phyloP scores from a whole-genome alignment of 2,797 vertebrate species.

The Sciurus carolinensis region DNA sequence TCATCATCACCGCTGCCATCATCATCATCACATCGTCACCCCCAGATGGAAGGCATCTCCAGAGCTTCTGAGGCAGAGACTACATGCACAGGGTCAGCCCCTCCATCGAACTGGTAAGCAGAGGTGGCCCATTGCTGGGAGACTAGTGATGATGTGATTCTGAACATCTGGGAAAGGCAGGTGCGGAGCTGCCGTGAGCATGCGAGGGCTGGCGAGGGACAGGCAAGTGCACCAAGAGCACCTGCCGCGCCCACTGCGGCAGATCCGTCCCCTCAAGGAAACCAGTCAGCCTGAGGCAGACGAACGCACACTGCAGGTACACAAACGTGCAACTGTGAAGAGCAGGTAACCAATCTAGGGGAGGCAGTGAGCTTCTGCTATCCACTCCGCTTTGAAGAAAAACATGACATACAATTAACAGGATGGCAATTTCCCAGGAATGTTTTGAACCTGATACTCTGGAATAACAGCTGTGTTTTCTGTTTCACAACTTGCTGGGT shows the following conservation, averaged over 20 bases:
- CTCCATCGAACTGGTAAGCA: not conserved
- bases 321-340: not conserved
- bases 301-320: rapidly evolving
- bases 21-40: too few relatives aligned
- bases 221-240: too few relatives aligned
- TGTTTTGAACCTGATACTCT: too few relatives aligned
- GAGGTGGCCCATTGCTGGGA: not conserved
- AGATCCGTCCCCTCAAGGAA: not conserved
- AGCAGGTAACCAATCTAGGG: not conserved
- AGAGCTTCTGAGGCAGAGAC: not conserved
- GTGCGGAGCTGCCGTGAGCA: too few relatives aligned
- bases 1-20: not conserved
- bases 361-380: not conserved
- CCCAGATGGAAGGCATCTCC: not conserved
- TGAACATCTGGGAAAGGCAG: not conserved
- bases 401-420: too few relatives aligned
- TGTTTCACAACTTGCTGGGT: too few relatives aligned
- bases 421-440: too few relatives aligned
- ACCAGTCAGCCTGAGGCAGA: not conserved
- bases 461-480: too few relatives aligned
- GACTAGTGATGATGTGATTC: not conserved
- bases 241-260: too few relatives aligned
- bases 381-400: not conserved
- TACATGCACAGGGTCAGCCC: too few relatives aligned
- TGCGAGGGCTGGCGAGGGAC: too few relatives aligned